Conservation (phyloP, 2,888 invertebrate species). For the Coleophora deauratella region DNA sequence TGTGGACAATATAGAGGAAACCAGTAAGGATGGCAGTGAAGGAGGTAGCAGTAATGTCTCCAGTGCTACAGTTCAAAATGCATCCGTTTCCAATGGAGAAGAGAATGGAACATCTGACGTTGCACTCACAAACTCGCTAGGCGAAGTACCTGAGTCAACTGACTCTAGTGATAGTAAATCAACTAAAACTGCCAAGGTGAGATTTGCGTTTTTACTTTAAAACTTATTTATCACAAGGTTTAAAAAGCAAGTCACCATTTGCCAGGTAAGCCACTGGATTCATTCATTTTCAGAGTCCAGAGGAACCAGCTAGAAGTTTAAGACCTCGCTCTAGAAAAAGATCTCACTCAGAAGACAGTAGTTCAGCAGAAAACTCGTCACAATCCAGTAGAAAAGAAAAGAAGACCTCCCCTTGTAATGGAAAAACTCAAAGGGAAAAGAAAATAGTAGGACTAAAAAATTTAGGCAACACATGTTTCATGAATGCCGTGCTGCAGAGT, state of each 20-base stretch:
- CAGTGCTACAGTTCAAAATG: slow-evolving; percentile 17
- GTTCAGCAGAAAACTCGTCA: slow-evolving; percentile 59
- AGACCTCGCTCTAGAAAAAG: slow-evolving; percentile 76
- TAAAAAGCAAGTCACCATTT: too few relatives aligned
- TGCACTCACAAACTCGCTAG: slow-evolving; percentile 9
- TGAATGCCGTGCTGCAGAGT: slow-evolving; percentile 89
- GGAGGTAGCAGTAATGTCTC: slow-evolving; percentile 25
- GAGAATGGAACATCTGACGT: slow-evolving; percentile 31
- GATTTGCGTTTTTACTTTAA: neutral
- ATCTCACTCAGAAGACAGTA: slow-evolving; percentile 72
- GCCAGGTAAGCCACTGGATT: too few relatives aligned
- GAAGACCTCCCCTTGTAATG: slow-evolving; percentile 46
- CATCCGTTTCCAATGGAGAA: slow-evolving; percentile 18
- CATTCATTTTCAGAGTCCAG: slow-evolving; percentile 43
- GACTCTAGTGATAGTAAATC: slow-evolving; percentile 42
- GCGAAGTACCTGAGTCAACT: slow-evolving; percentile 1
- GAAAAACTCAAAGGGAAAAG: slow-evolving; percentile 73
- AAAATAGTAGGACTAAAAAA: slow-evolving; percentile 83
- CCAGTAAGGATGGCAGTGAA: slow-evolving; percentile 35
- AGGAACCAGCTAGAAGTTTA: slow-evolving; percentile 71
- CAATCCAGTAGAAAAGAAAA: slow-evolving; percentile 35
- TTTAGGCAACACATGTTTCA: slow-evolving; percentile 89
- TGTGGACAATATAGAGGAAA: slow-evolving; percentile 33
- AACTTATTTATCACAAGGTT: too few relatives aligned
- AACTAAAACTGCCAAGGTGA: slow-evolving; percentile 45